A percentile compares a stretch with the other conserved stretches of the same genome.
Evolutionary conservation across 2,113 vertebrate species (phyloP).

Genomic region (Muntiacus reevesi): DNA sequence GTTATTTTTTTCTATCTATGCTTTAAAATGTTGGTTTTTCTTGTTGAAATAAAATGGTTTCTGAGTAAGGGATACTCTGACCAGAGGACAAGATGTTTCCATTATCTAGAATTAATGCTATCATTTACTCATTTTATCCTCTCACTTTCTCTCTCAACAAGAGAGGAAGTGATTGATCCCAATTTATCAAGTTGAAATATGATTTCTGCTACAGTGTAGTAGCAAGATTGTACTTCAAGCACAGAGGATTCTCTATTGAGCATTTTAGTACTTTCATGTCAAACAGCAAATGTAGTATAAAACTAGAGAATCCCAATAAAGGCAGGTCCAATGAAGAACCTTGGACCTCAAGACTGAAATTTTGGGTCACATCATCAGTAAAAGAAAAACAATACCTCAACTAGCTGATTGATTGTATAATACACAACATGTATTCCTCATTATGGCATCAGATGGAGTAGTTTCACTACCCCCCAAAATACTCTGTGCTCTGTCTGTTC

Average conservation of each 20-base stretch:
- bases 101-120: not conserved
- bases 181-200: not conserved
- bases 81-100: not conserved
- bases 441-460: not conserved
- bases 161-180: not conserved
- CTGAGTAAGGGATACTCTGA: not conserved
- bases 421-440: not conserved
- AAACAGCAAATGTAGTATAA: not conserved
- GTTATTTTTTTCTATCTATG: not conserved
- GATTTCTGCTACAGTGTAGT: not conserved
- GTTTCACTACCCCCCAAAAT: not conserved
- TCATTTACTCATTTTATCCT: not conserved
- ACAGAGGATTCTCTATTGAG: not conserved
- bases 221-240: not conserved
- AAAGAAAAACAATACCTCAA: not conserved
- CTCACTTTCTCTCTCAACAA: not conserved
- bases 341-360: not conserved
- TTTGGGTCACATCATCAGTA: not conserved
- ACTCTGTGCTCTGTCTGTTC: not conserved
- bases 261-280: not conserved
- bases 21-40: not conserved
- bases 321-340: not conserved
- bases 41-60: not conserved
- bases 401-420: not conserved
- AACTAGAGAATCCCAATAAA: not conserved